These are phyloP conservation scores for Rhinolophus ferrumequinum DNA, from an alignment of 2,113 vertebrate genomes.

Conservation along the genomic window DNA sequence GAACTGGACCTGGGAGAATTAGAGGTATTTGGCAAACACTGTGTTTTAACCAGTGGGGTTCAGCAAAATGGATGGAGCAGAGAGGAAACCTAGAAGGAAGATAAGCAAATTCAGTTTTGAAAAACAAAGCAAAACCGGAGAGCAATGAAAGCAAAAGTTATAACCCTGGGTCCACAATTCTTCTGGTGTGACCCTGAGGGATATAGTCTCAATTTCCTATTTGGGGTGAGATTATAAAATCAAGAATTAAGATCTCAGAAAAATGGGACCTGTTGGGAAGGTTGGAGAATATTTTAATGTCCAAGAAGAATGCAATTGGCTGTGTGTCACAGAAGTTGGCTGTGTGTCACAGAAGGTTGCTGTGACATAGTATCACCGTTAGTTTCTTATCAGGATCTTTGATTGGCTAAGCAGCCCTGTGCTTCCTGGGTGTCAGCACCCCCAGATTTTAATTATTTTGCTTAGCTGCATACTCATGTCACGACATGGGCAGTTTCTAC, in stretches of 20 bases:
- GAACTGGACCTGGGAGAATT: background rate
- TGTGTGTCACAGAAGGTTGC: background rate
- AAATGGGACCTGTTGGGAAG: background rate
- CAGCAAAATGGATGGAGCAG: background rate
- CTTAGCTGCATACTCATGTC: background rate
- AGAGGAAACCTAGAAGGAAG: background rate
- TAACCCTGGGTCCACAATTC: background rate
- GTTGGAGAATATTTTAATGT: background rate
- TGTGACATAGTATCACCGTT: accelerated
- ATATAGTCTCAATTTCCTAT: background rate
- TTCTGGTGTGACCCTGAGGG: background rate
- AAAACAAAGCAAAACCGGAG: background rate
- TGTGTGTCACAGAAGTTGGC: background rate
- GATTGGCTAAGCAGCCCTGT: background rate
- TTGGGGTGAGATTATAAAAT: background rate
- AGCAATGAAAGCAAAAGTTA: accelerated
- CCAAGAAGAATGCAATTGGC: background rate
- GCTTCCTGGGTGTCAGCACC: background rate
- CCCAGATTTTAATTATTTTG: background rate
- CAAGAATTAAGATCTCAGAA: background rate
- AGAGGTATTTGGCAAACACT: background rate
- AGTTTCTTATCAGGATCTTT: background rate
- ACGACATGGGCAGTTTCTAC: background rate
- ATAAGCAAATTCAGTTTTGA: background rate
- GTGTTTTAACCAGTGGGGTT: background rate